phyloP scores from a whole-genome alignment of 2,888 invertebrate genomes.

The Belgica antarctica region DNA sequence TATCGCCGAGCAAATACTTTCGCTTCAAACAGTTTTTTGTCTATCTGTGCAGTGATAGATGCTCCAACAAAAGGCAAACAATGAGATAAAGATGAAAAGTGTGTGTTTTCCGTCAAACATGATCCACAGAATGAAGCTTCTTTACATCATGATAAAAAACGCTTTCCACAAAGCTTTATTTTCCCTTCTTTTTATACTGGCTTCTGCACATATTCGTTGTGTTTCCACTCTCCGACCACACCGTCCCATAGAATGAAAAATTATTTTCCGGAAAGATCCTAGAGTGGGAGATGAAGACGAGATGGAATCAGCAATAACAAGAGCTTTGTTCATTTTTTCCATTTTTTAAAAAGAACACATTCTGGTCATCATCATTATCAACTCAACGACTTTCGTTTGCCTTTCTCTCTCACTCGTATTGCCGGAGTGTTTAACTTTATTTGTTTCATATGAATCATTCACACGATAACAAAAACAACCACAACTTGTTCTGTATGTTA shows the following conservation, averaged over 20 bases:
- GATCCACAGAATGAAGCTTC: background rate
- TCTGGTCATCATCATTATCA: conserved; percentile 39
- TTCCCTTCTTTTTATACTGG: too few relatives aligned
- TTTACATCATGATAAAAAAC: background rate
- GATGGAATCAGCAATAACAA: background rate
- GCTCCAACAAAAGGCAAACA: background rate
- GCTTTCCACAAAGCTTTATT: background rate
- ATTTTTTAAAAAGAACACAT: conserved; percentile 21
- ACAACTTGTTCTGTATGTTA: background rate
- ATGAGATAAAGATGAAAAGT: background rate
- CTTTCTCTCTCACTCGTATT: too few relatives aligned
- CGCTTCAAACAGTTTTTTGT: background rate
- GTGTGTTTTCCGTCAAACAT: background rate
- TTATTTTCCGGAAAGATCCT: background rate
- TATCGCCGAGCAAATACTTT: background rate
- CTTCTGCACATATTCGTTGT: too few relatives aligned
- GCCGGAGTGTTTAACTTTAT: conserved; percentile 29
- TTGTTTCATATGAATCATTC: conserved; percentile 39
- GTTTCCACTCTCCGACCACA: background rate
- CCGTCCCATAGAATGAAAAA: background rate
- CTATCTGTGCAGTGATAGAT: too few relatives aligned
- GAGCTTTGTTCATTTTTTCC: conserved; percentile 27
- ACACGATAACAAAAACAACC: background rate
- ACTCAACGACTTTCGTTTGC: conserved; percentile 37
- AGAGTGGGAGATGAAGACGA: background rate